Evolutionary conservation across 1,140 invertebrate species (phyloP), one percentile per base, ranked within the genome.

Genomic region (Saccostrea glomerata): DNA sequence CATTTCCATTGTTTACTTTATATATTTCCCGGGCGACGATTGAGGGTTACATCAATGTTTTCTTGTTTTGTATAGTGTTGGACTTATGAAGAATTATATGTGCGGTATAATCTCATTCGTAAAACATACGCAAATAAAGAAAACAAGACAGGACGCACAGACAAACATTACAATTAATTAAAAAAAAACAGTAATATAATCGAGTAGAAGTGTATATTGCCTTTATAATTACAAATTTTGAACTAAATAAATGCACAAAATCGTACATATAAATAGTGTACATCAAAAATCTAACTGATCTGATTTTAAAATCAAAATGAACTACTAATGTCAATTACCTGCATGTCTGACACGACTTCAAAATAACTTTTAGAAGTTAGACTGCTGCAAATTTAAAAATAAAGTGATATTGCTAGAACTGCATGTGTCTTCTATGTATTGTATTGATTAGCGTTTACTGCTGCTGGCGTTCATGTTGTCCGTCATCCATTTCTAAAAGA

Each of bases 241-340:
- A 88, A 17, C 58, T 88, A 0, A 63, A 84, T 15, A 11, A 1
- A 30, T 87, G 83, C n/a, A 63, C 70, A 56, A 88, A 63, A 82
- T 84, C 77, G n/a, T 17, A 66, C 13, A 56, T 63, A 47, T 82
- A 47, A 63, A 3, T 13, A 47, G 40, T 12, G 30, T 88, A 82
- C 82, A 82, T 84, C 82, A 63, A 84, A n/a, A 84, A 36, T 23
- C 84, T 88, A 56, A 88, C 84, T 17, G 15, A 60, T 25, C 54
- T 82, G n/a, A 23, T 23, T 47, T 87, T 58, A 83, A 87, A 82
- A 73, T 82, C n/a, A 82, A 60, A 66, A 66, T 36, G 15, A 30
- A 47, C 40, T 47, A 47, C 40, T 47, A 47, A 3, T 47, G 17
- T 25, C 47, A 86, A 66, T n/a, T 17, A 63, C 2, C 20, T 20